Evolutionary conservation across 1,140 invertebrate genomes (phyloP), one percentile per base, ranked within the genome.

Genomic region (Zophobas atratus): DNA sequence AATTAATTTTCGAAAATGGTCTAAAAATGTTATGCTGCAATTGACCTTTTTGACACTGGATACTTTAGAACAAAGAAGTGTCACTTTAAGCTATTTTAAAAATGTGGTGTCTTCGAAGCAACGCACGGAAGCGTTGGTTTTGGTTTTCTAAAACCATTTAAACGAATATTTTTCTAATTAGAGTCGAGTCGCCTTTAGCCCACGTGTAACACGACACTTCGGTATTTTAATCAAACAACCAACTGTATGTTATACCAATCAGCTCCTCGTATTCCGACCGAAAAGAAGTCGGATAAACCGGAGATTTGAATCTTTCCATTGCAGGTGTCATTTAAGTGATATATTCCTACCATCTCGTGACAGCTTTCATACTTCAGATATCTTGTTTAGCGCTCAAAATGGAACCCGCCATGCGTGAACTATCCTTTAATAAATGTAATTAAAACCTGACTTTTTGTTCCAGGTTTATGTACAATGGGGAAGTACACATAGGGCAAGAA

Each of bases 381-480:
- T 46, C 48, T 75, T 57, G 72, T 75, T 74, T 74, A 71, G 36
- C 57, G 36, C 57, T 75, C 6, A 75, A 75, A 56, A 43, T 36
- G 53, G 60, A 75, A 57, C 6, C 35, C 39, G 43, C 71, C 8
- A 57, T 8, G 75, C 46, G 56, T 63, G 51, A 74, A 43, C 63
- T 8, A 63, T 41, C 43, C 43, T 60, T 43, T 35, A 72, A 72
- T 20, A 4, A 1, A 57, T 57, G 35, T 20, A 41, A 34, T 76
- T 67, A 41, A 67, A 72, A 72, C 38, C 51, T 72, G 35, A 32
- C 70, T 36, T 75, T 77, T 72, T 78, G 67, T 83, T 85, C 49
- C 82, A 93, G 92, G 86, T 98, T 98, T 88, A 97, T 98, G 95
- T 98, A 98, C 87, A 94, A 96, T 87, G 96, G 96, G 51, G 96